Conservation (phyloP, 2,888 invertebrate species). For the Epinotia brunnichana region DNA sequence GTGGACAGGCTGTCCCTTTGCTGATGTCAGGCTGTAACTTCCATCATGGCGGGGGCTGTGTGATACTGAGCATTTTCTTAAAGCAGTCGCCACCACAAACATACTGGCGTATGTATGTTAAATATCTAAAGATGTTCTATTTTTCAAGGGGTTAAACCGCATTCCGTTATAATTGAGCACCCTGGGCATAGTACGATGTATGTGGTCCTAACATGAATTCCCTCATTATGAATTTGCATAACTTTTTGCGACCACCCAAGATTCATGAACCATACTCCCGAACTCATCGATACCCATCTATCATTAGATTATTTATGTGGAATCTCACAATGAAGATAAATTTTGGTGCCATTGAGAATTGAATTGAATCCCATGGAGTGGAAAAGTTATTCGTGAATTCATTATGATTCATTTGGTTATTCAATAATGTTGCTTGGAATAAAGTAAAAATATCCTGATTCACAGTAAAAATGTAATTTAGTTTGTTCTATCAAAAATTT, state of each 20-base stretch:
- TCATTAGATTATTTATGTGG: not conserved
- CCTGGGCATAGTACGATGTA: not conserved
- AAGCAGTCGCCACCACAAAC: not conserved
- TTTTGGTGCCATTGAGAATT: conserved; percentile 11
- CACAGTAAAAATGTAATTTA: not conserved
- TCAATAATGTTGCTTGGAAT: not conserved
- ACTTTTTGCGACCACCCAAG: not conserved
- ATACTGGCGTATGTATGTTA: too few relatives aligned
- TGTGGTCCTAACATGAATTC: not conserved
- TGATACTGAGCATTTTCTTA: not conserved
- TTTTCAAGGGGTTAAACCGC: not conserved
- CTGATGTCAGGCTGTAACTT: not conserved
- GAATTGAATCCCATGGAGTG: not conserved
- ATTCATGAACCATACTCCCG: not conserved
- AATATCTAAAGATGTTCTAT: not conserved
- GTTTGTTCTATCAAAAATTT: not conserved
- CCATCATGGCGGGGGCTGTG: not conserved
- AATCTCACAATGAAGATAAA: conserved; percentile 9
- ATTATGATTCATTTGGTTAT: not conserved
- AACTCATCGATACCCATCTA: conserved; percentile 10
- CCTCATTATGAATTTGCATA: not conserved
- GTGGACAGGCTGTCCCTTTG: conserved; percentile 10
- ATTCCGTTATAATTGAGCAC: not conserved
- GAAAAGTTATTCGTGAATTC: conserved; percentile 14
- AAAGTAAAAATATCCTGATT: not conserved